A percentile compares a stretch with the other conserved stretches of the same genome.
These are phyloP conservation scores for Fulmarus glacialis DNA, from an alignment of 2,113 vertebrate genomes.

Conservation along the genomic window DNA sequence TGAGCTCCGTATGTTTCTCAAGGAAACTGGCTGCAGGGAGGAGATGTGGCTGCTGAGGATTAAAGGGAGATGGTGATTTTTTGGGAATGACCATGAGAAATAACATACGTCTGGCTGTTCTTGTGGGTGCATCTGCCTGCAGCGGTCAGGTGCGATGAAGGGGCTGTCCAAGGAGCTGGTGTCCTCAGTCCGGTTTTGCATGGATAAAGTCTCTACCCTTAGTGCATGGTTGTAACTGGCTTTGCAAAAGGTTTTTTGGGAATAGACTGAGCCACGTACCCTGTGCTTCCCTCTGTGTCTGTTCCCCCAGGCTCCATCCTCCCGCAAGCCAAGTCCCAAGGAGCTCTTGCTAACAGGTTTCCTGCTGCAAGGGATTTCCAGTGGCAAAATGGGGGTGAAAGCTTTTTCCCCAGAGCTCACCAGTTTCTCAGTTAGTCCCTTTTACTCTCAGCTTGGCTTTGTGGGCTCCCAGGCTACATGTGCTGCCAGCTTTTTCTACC, in stretches of 20 bases:
- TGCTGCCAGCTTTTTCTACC: constrained; percentile 29
- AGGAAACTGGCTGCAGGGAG: not conserved
- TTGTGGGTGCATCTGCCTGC: not conserved
- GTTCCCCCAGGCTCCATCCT: not conserved
- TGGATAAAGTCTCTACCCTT: not conserved
- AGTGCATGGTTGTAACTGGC: not conserved
- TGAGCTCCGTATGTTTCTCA: not conserved
- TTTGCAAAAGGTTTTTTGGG: not conserved
- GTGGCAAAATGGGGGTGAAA: not conserved
- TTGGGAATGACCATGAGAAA: not conserved
- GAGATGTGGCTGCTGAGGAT: not conserved
- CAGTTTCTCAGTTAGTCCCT: not conserved
- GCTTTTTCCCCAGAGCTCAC: not conserved
- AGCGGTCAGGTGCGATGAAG: not conserved
- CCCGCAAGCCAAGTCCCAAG: not conserved
- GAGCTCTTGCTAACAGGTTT: not conserved
- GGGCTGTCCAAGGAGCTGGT: not conserved
- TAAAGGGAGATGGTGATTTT: not conserved
- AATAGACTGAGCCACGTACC: not conserved
- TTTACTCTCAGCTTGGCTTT: not conserved
- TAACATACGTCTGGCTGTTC: not conserved
- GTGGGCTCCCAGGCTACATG: not conserved
- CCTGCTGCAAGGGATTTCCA: not conserved
- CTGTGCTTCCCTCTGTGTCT: not conserved
- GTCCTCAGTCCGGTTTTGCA: not conserved